Base-by-base conservation (phyloP, 2,888 invertebrate species). In the Drosophila colorata region DNA sequence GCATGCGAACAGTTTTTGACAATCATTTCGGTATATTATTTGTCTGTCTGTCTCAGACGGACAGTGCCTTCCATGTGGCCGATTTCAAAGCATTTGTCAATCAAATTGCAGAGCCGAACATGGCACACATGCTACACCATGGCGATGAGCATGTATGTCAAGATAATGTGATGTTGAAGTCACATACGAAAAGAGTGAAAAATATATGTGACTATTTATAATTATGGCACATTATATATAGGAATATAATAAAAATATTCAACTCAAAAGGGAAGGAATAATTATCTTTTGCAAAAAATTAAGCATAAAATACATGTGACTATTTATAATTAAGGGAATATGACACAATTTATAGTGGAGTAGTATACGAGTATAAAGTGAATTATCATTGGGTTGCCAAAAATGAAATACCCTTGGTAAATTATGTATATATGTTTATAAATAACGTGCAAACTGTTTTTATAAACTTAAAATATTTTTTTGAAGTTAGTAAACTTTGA, bases 1-100 rank as follows among this genome's bases (percentile, higher is more conserved):
- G 85, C 85, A 81, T 81, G 81, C 75, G 31, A 66, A 59, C 68
- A 58, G 48, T 67, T 78, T 69, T 66, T 59, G 69, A 59, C 86
- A 85, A 79, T 75, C 76, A 69, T 69, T 87, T 71, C 20, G 43
- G 51, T 63, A 65, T 51, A 65, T 68, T 44, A 68, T 72, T 64
- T 78, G 67, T 73, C 78, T 46, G 73, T 20, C n/a, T 49, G 73
- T 16, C 23, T 43, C 23, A n/a, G n/a, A 51, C 33, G n/a, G 8
- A 48, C 46, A 44, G 44, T 41, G 60, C 11, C 28, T 38, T 65
- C 65, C 55, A 66, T 57, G 48, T 56, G 59, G 52, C 37, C 40
- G 61, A 41, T 44, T 55, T 73, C 67, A 58, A 58, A 56, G 68
- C 69, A 57, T 68, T 81, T 81, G 82, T 85, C 85, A 81, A 85